These are phyloP conservation scores for Neogobius melanostomus DNA, from an alignment of 2,113 vertebrate genomes.

Conservation along the genomic window DNA sequence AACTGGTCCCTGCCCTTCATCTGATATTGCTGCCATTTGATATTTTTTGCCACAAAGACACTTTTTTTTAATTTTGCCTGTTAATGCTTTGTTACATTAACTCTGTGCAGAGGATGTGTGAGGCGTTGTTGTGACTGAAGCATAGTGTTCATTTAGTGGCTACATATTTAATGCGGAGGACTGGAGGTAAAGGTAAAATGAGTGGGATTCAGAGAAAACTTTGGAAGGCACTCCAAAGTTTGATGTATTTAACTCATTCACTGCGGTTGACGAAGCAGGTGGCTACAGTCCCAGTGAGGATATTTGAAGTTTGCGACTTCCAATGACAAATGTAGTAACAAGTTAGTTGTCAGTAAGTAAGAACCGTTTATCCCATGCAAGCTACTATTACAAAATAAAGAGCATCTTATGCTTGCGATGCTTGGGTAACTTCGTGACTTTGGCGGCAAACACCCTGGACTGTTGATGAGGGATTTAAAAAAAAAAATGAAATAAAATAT, in stretches of 20 bases:
- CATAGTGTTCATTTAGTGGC: conserved; percentile 4
- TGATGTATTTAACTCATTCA: neutral
- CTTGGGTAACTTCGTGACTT: too few species aligned
- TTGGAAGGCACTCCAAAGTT: neutral
- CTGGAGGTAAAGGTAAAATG: conserved; percentile 6
- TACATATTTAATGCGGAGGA: conserved; percentile 8
- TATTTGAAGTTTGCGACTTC: neutral
- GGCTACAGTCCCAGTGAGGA: neutral
- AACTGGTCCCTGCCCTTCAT: too few species aligned
- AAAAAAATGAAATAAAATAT: too few species aligned
- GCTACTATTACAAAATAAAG: too few species aligned
- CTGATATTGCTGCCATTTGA: too few species aligned
- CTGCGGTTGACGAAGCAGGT: neutral
- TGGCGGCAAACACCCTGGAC: too few species aligned
- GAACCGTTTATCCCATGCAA: too few species aligned
- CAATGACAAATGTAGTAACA: too few species aligned
- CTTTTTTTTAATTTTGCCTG: neutral
- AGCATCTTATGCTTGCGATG: too few species aligned
- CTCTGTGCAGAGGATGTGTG: neutral
- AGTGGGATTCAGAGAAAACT: conserved; percentile 3
- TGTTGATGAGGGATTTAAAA: too few species aligned
- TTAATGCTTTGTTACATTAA: neutral
- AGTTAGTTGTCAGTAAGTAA: too few species aligned
- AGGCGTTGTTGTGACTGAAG: neutral
- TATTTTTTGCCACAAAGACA: too few species aligned